Conservation (phyloP, 64 coral and sea anemone genomes). For the Montipora sp. region DNA sequence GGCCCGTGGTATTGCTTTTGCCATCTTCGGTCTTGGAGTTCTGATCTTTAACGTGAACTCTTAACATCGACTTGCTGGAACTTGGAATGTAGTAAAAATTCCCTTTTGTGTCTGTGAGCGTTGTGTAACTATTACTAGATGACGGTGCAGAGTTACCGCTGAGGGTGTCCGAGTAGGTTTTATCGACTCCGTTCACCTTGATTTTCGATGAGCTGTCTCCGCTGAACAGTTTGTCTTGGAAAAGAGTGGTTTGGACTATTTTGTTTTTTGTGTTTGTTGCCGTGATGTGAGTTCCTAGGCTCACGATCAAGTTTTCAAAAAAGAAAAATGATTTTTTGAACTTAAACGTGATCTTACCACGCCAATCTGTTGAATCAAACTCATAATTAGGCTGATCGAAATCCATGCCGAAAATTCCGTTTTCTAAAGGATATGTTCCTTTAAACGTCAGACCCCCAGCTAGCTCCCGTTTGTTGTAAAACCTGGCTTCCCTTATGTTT, state of each 20-base stretch:
- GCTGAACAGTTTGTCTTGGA: conserved; percentile 62
- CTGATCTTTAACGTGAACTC: background rate
- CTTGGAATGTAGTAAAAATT: conserved; percentile 64
- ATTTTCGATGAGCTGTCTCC: background rate
- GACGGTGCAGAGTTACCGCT: background rate
- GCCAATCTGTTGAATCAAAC: background rate
- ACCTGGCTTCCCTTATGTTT: background rate
- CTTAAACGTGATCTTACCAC: conserved; percentile 2
- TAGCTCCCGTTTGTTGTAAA: background rate
- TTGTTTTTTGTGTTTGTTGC: background rate
- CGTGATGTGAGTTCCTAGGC: conserved; percentile 53
- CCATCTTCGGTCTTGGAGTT: background rate
- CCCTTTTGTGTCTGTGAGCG: conserved; percentile 16
- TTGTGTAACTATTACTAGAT: background rate
- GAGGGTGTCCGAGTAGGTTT: background rate
- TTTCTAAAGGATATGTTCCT: conserved; percentile 4
- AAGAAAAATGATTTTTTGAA: conserved; percentile 90
- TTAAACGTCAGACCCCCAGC: conserved; percentile 57
- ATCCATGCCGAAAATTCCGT: conserved; percentile 85
- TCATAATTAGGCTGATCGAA: conserved; percentile 63
- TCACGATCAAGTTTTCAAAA: conserved; percentile 67
- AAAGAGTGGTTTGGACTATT: conserved; percentile 63
- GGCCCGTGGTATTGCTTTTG: background rate
- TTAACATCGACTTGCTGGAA: background rate
- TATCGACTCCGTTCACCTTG: background rate